phyloP scores from a whole-genome alignment of 2,797 vertebrate genomes.

The Chrysocyon brachyurus region DNA sequence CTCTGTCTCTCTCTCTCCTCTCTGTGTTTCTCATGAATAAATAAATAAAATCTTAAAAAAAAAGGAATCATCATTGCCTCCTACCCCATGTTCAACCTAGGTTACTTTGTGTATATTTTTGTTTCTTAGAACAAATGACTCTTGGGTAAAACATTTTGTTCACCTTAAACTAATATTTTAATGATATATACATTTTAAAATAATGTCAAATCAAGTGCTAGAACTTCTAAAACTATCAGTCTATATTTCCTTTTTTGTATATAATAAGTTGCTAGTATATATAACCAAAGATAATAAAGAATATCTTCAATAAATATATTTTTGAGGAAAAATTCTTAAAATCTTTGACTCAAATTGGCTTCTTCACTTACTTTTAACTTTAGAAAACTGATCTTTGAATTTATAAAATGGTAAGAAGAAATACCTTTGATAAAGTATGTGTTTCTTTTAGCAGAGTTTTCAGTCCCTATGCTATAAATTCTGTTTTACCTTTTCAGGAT shows the following conservation, averaged over 20 bases:
- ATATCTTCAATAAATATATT: background rate
- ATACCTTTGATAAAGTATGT: background rate
- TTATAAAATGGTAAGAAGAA: background rate
- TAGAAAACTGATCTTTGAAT: background rate
- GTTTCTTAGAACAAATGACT: background rate
- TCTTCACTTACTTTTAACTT: background rate
- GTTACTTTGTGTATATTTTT: background rate
- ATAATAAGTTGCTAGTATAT: background rate
- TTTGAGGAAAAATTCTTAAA: background rate
- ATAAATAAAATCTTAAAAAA: too few species aligned
- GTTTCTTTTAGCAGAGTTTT: background rate
- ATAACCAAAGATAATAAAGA: background rate
- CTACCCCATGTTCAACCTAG: background rate
- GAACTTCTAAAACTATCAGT: background rate
- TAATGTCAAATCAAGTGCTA: background rate
- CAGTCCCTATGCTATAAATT: background rate
- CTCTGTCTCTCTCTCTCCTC: too few species aligned
- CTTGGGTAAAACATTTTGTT: background rate
- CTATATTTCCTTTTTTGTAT: background rate
- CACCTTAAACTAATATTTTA: background rate
- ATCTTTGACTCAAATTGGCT: background rate
- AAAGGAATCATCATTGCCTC: background rate
- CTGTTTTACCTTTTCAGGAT: background rate
- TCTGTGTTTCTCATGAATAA: too few species aligned
- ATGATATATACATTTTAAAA: background rate